These are phyloP conservation scores for Drepana falcataria DNA, from an alignment of 2,888 invertebrate species.

Conservation along the genomic window DNA sequence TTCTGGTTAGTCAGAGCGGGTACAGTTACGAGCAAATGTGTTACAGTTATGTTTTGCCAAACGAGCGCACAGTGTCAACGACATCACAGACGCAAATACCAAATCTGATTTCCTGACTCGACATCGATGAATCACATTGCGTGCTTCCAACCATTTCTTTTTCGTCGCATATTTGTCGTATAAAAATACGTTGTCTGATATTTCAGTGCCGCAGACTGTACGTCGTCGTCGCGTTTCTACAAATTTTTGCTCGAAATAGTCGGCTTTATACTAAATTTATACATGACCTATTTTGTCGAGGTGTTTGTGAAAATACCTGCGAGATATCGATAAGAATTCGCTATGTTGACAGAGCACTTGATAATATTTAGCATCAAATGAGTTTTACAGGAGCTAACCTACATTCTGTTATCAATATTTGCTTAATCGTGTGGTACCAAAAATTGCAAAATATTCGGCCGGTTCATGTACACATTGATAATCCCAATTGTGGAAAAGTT, in stretches of 20 bases:
- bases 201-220: conserved; percentile 48
- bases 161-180: conserved; percentile 31
- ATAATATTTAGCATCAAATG: conserved; percentile 68
- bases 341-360: conserved; percentile 65
- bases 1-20: neutral
- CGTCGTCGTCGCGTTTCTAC: conserved; percentile 36
- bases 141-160: conserved; percentile 57
- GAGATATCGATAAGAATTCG: conserved; percentile 62
- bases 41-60: conserved; percentile 28
- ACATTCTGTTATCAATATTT: conserved; percentile 69
- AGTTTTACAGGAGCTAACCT: conserved; percentile 69
- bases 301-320: conserved; percentile 50
- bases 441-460: conserved; percentile 52
- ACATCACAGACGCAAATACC: conserved; percentile 54
- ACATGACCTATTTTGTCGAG: conserved; percentile 54
- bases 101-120: conserved; percentile 54
- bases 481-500: neutral
- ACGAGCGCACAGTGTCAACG: conserved; percentile 65
- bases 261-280: conserved; percentile 48
- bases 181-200: conserved; percentile 43
- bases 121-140: conserved; percentile 64
- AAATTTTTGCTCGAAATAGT: conserved; percentile 27
- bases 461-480: conserved; percentile 10
- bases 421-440: conserved; percentile 50
- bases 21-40: neutral